Base-by-base conservation (phyloP, 2,797 vertebrate genomes). In the Mionectes olivaceus region DNA sequence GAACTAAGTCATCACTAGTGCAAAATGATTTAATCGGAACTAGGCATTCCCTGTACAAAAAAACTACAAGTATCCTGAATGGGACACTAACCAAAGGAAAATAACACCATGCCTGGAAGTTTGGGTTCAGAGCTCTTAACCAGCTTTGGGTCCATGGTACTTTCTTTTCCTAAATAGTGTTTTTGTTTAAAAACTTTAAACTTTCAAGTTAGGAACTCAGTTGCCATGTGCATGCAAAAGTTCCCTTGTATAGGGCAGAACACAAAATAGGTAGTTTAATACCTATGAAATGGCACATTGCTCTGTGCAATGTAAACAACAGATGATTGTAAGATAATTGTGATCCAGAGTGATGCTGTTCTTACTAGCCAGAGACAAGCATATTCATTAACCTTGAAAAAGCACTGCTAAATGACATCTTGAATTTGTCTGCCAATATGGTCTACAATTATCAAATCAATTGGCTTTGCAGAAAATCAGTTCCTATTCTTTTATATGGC, bases 381-480 rank as follows among this genome's bases (percentile, higher is more conserved):
- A 92, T 92, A 97, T 97, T 98, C 96, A 97, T 97, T 98, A 97
- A 98, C 97, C 97, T 97, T 97, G 92, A 94, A 93, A 94, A 53
- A 95, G 84, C 92, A 96, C 94, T 97, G 96, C 96, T 97, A 94
- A 96, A 95, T 97, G 96, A 94, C 97, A 97, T 97, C 96, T 97
- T 97, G 94, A 97, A 97, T 98, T 97, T 95, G 87, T 93, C 97
- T 98, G 96, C 95, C 96, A 97, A 95, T 96, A 97, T 96, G 97
- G 97, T 93, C 97, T 97, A 96, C 96, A 98, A 97, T 97, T 98
- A 98, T 94, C 94, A 97, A 98, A 98, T 98, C 97, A 97, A 94
- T 97, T 59, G 35, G 93, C 94, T 96, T 97, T 97, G 96, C 97
- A 96, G 97, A 96, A 97, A 98, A 98, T 97, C 97, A 97, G 97